phyloP scores from a whole-genome alignment of 2,113 vertebrate species.

The Erythrolamprus reginae region DNA sequence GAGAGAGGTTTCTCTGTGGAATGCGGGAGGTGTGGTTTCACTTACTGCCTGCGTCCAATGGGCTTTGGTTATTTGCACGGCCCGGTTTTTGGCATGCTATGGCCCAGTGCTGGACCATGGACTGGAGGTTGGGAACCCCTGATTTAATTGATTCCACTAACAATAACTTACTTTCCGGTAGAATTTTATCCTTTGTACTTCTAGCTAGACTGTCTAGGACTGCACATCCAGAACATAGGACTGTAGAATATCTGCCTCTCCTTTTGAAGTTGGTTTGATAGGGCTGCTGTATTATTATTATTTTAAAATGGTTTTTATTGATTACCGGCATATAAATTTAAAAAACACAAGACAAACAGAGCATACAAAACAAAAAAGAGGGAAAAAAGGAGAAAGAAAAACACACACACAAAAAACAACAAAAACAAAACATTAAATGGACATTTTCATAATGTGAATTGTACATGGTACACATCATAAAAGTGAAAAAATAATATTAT shows the following conservation, averaged over 20 bases:
- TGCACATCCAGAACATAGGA: neutral
- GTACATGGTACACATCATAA: too few relatives aligned
- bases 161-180: neutral
- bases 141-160: neutral
- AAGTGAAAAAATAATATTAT: too few relatives aligned
- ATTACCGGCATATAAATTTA: too few relatives aligned
- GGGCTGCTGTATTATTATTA: neutral
- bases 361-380: too few relatives aligned
- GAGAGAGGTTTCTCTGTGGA: too few relatives aligned
- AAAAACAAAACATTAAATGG: too few relatives aligned
- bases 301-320: too few relatives aligned
- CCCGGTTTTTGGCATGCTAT: neutral
- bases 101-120: fast-evolving
- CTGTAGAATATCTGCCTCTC: neutral
- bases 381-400: too few relatives aligned
- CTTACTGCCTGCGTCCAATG: neutral
- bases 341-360: too few relatives aligned
- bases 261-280: constrained; percentile 7
- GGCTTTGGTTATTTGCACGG: neutral
- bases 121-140: neutral
- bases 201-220: neutral
- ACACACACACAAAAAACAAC: too few relatives aligned
- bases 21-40: too few relatives aligned
- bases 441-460: too few relatives aligned
- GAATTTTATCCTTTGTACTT: neutral